A percentile compares a stretch with the other conserved stretches of the same genome.
Evolutionary conservation across 2,797 vertebrate species (phyloP).

Genomic region (Lepus oiostolus): DNA sequence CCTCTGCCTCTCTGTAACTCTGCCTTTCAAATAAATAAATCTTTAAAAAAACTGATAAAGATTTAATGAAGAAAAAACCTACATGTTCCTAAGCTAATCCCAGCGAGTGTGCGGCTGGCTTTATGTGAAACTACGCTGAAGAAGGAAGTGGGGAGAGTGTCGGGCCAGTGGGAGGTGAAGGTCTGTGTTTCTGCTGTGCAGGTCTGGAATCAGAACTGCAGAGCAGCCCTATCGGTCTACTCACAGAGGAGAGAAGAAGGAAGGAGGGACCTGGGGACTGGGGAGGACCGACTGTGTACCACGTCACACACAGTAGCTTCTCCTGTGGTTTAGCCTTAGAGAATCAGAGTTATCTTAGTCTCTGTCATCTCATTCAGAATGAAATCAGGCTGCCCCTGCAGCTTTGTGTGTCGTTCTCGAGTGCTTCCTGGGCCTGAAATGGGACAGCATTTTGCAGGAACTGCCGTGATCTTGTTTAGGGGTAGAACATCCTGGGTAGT

Average conservation of each 20-base stretch:
- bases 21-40: too few species aligned
- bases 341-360: neutral
- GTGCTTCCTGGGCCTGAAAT: neutral
- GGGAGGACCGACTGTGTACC: neutral
- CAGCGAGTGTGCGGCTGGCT: constrained; percentile 27
- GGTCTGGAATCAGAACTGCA: neutral
- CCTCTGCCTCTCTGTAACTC: too few species aligned
- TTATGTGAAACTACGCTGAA: neutral
- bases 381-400: neutral
- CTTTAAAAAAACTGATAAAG: constrained; percentile 32
- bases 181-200: neutral
- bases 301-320: neutral
- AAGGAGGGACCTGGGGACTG: too few species aligned
- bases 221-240: neutral
- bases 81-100: constrained; percentile 64
- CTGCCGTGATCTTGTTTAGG: neutral
- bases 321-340: neutral
- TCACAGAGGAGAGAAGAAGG: neutral
- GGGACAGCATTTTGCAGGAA: neutral
- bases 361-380: neutral
- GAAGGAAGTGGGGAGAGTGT: neutral
- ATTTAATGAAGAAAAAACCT: constrained; percentile 59
- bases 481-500: neutral
- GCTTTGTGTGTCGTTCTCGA: neutral
- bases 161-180: neutral